Conservation (phyloP, 2,888 invertebrate species). For the Hirtodrosophila trivittata region DNA sequence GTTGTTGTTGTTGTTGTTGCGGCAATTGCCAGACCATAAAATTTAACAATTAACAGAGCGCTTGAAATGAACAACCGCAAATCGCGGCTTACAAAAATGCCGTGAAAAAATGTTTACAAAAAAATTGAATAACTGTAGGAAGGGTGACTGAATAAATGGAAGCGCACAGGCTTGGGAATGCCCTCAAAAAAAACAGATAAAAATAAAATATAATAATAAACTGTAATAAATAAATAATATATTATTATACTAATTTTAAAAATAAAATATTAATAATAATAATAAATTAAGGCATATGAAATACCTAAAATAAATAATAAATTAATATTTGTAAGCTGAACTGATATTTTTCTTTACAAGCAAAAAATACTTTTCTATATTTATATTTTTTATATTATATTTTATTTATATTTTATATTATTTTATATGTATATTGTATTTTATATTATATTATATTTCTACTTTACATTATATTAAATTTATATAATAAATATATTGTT, state of each 20-base stretch:
- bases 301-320: slow-evolving; percentile 2
- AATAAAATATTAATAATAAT: slow-evolving; percentile 8
- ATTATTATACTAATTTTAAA: slow-evolving; percentile 15
- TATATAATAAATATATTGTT: no score
- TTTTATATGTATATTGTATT: no score
- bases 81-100: slow-evolving; percentile 78
- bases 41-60: slow-evolving; percentile 80
- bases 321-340: no score
- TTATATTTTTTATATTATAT: no score
- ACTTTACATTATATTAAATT: no score
- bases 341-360: no score
- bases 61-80: slow-evolving; percentile 68
- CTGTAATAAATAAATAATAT: background rate
- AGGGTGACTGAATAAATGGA: background rate
- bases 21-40: slow-evolving; percentile 81
- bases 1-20: slow-evolving; percentile 29
- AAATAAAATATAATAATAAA: background rate
- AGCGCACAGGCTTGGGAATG: background rate
- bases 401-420: no score
- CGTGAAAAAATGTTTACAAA: slow-evolving; percentile 46
- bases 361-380: no score
- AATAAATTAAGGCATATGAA: slow-evolving; percentile 5
- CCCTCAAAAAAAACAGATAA: slow-evolving; percentile 6
- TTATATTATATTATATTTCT: no score
- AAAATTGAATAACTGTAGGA: slow-evolving; percentile 15